Percentiles rank a stretch among this genome's conserved stretches.
These are phyloP conservation scores for Tachina grossa DNA, from an alignment of 2,888 invertebrate species.

Conservation along the genomic window DNA sequence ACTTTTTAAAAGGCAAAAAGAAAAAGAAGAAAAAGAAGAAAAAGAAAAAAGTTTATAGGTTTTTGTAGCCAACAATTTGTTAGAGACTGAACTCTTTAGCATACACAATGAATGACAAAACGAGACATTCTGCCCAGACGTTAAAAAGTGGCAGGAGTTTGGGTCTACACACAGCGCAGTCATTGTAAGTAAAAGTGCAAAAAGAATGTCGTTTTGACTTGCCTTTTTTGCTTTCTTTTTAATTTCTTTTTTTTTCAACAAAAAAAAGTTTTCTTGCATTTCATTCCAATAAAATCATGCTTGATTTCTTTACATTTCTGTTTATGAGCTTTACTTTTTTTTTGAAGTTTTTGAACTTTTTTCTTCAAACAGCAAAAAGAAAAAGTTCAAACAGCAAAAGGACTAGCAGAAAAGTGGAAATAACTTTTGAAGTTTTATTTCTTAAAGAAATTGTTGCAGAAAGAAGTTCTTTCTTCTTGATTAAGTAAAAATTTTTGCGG, in stretches of 20 bases:
- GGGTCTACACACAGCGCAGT: not conserved
- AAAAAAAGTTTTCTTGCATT: constrained; percentile 55
- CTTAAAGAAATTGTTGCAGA: constrained; percentile 34
- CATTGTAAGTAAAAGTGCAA: constrained; percentile 42
- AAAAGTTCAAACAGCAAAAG: constrained; percentile 28
- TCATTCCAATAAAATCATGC: constrained; percentile 62
- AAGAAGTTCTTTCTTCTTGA: constrained; percentile 13
- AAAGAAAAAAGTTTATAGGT: constrained; percentile 36
- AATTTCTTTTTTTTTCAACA: not conserved
- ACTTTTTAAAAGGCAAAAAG: constrained; percentile 19
- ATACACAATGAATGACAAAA: constrained; percentile 42
- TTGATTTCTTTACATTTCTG: constrained; percentile 57
- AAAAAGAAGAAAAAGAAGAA: too few relatives aligned
- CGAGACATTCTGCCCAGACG: not conserved
- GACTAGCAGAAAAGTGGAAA: constrained; percentile 26
- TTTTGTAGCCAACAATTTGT: constrained; percentile 51
- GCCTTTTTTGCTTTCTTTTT: not conserved
- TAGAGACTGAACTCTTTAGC: constrained; percentile 44
- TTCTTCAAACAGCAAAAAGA: constrained; percentile 13
- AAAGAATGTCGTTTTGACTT: constrained; percentile 7
- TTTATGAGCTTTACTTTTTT: constrained; percentile 4
- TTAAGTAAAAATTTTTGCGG: constrained; percentile 52
- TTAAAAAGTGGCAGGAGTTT: not conserved
- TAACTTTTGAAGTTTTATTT: constrained; percentile 64
- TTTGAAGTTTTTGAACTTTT: not conserved